Base-by-base conservation (phyloP, 2,113 vertebrate species). In the Spermophilus dauricus region DNA sequence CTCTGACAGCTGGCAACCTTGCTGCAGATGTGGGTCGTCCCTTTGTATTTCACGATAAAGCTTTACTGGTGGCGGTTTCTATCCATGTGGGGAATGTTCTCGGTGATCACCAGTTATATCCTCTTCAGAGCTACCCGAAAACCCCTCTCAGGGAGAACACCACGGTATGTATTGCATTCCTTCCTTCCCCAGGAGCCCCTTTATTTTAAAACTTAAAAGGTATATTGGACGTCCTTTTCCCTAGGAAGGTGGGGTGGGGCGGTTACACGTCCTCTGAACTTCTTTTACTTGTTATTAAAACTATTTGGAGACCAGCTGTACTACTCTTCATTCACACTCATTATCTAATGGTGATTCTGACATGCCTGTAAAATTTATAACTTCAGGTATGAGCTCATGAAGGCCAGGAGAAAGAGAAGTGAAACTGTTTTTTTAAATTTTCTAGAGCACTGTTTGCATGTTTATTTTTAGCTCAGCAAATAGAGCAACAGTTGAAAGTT, bases 1-100 rank as follows among this genome's bases (percentile, higher is more conserved):
- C 96, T 84, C 95, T 93, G 94, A 17, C 97, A 99, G 99, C 81
- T 99, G 97, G 98, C 99, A 90, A 99, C 98, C 14, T 97, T 99
- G 73, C 90, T 99, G 78, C 98, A 99, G 98, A 98, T 99, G 98
- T 98, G 98, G 98, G 98, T 98, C 90, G 98, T 99, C 72, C 98
- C 98, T 80, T 96, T 99, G 12, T 99, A 98, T 97, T 99, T 99
- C 98, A 99, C 98, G 3, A 95, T 99, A 93, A 99, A 97, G 65
- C 96, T 99, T 73, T 98, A 98, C 96, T 99, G 98, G 98, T 99
- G 98, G 98, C 98, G 98, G 8, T 99, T 99, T 81, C 98, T 99
- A 78, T 99, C 98, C 89, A 73, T 98, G 86, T 99, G 98, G 97
- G 98, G 98, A 30, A 98, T 98, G 98, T 99, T 98, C 97, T 99